A percentile compares a stretch with the other conserved stretches of the same genome.
Evolutionary conservation across 2,113 vertebrate genomes (phyloP).

Genomic region (Chlorodrepanis virens): DNA sequence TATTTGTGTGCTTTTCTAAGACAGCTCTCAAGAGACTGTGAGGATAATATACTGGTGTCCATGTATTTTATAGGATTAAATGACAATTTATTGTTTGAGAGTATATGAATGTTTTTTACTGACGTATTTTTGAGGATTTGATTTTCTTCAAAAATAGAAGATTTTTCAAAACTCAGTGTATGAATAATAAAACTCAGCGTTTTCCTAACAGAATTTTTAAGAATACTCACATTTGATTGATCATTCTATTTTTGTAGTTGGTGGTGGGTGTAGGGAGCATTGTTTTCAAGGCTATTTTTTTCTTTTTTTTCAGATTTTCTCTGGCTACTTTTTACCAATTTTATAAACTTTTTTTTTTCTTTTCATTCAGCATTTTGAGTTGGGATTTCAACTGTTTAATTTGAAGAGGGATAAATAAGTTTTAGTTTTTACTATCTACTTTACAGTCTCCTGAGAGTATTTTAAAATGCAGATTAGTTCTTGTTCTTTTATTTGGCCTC

Average conservation of each 20-base stretch:
- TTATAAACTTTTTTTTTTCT: not conserved
- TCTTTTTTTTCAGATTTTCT: not conserved
- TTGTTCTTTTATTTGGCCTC: slow-evolving; percentile 3
- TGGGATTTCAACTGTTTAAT: not conserved
- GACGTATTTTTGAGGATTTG: not conserved
- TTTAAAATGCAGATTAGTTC: slow-evolving; percentile 37
- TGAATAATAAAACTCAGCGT: not conserved
- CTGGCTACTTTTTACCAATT: not conserved
- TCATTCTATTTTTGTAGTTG: not conserved
- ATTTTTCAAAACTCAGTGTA: not conserved
- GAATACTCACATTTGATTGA: not conserved
- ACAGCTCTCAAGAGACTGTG: slow-evolving; percentile 38
- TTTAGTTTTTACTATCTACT: not conserved
- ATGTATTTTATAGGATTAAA: not conserved
- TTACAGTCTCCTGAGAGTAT: slow-evolving; percentile 73
- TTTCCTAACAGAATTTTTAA: not conserved
- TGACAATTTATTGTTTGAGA: not conserved
- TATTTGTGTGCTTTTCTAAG: not conserved
- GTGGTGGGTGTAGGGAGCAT: not conserved
- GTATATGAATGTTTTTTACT: not conserved
- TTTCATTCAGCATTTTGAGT: not conserved
- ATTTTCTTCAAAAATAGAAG: not conserved
- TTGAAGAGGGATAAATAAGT: not conserved
- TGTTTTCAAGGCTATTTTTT: not conserved
- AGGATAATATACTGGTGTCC: not conserved